These are phyloP conservation scores for Hydropotes inermis DNA, from an alignment of 2,113 vertebrate species.

Conservation along the genomic window DNA sequence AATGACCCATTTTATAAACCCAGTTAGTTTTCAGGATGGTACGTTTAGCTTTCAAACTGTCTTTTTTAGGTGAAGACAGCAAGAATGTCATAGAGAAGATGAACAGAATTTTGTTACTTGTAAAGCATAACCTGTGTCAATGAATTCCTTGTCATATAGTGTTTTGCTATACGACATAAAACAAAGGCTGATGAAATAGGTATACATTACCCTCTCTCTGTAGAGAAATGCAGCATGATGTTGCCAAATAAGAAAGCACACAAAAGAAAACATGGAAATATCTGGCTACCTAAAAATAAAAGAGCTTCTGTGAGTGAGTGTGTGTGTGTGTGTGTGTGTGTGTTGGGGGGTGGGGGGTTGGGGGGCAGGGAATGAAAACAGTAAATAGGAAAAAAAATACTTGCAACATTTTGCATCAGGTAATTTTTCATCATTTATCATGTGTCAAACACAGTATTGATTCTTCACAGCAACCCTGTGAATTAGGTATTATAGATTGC, in stretches of 20 bases:
- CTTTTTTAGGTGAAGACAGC: not conserved
- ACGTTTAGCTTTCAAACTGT: not conserved
- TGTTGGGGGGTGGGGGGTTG: accelerated
- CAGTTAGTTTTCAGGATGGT: not conserved
- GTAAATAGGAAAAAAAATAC: not conserved
- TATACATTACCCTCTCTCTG: not conserved
- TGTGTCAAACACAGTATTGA: not conserved
- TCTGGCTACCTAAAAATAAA: not conserved
- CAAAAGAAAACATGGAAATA: not conserved
- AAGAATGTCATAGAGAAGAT: not conserved
- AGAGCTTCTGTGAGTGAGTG: not conserved
- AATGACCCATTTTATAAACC: constrained; percentile 31
- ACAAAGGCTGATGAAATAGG: not conserved
- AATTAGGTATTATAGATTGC: not conserved
- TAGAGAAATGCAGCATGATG: not conserved
- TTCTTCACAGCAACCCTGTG: not conserved
- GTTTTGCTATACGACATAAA: not conserved
- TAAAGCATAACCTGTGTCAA: not conserved
- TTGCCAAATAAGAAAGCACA: not conserved
- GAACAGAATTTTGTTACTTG: not conserved
- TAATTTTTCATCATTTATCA: not conserved
- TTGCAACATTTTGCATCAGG: not conserved
- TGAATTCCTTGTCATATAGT: not conserved
- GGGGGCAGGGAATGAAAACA: not conserved
- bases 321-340: not conserved